Base-by-base conservation (phyloP, 1,140 invertebrate species). In the Armadillidium nasatum region DNA sequence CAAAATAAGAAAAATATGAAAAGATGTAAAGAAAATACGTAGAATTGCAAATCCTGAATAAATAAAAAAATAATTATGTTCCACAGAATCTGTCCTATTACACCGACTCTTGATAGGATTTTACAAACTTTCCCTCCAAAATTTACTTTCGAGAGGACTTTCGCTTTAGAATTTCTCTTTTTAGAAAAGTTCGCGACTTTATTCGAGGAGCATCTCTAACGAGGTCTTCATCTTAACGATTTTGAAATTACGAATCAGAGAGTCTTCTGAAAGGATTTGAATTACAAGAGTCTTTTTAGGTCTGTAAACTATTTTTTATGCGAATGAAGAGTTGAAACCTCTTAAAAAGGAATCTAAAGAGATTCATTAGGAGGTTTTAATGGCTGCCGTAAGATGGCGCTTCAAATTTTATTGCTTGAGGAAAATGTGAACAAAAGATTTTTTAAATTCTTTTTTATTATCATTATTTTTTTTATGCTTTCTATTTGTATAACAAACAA, bases 311-410 rank as follows among this genome's bases (percentile, higher is more conserved):
- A 50, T 50, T 50, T 50, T 50, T 50, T 50, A 50, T 50, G 9
- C 46, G 46, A 50, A 50, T 50, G 46, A 50, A 50, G 46, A 50
- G 46, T 50, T 50, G 46, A 50, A 50, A 50, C 46, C 46, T 50
- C 46, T 50, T 50, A 50, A 50, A 50, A 50, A 50, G 46, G 46
- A 50, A 9, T 9, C 46, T 15, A 50, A 50, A 50, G 46, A 50
- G 46, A 50, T 50, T 50, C 46, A 50, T 50, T 50, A 50, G 46
- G 15, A 50, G 46, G 9, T 50, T 50, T 50, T 50, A 50, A 50
- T 50, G 46, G 46, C 46, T 9, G 46, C 46, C 46, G 46, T 50
- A 50, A 50, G 46, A 50, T 50, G 46, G 46, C 46, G 46, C 46
- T 50, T 15, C 9, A 50, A 50, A 50, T 50, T 50, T 50, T 50